These are phyloP conservation scores for Rhopalosiphum nymphaeae DNA, from an alignment of 2,888 invertebrate species.

Conservation along the genomic window DNA sequence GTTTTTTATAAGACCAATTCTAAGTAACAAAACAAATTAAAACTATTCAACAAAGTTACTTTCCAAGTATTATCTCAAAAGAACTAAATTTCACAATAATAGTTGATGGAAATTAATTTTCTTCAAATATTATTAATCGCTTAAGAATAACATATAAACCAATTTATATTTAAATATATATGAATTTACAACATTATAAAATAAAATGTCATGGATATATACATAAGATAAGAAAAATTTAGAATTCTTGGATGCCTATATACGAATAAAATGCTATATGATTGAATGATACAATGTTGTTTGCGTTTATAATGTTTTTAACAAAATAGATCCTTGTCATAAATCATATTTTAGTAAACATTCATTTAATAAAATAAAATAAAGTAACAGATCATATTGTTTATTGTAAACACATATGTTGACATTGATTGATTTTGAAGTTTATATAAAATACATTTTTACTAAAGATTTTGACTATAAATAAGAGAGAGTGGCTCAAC, in stretches of 20 bases:
- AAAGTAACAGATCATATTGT: neutral
- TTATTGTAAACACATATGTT: neutral
- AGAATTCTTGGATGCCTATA: neutral
- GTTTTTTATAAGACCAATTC: neutral
- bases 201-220: neutral
- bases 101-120: neutral
- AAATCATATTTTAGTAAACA: neutral
- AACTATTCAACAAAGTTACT: neutral
- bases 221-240: neutral
- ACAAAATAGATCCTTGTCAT: neutral
- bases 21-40: no score
- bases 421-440: constrained; percentile 29
- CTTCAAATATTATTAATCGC: neutral
- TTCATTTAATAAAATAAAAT: neutral
- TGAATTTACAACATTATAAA: neutral
- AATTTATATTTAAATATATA: neutral
- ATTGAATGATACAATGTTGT: neutral
- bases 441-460: neutral
- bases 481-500: neutral
- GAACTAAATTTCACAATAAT: neutral
- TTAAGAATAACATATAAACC: neutral
- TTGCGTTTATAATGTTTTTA: neutral
- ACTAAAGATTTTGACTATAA: constrained; percentile 1
- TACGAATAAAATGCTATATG: neutral
- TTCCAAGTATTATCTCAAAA: neutral